Base-by-base conservation (phyloP, 2,888 invertebrate genomes). In the Pyrrhosoma nymphula region DNA sequence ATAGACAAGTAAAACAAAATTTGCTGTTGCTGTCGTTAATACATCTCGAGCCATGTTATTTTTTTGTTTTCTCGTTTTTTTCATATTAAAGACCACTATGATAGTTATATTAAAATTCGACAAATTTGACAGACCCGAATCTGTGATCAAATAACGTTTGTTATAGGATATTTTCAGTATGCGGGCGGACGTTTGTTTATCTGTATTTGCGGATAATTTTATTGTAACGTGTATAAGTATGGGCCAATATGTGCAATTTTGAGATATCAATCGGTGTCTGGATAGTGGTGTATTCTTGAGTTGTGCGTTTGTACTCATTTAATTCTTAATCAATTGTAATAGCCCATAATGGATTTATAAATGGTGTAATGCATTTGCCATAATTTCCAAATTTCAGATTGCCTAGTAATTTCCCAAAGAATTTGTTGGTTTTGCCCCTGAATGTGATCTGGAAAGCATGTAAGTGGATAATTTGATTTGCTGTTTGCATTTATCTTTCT, bases 351-450 rank as follows among this genome's bases (percentile, higher is more conserved):
- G 30, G 30, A 10, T 35, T 35, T 82, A 35, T 18, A 35, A 82
- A 35, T 35, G 16, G 35, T 35, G 35, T n/a, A 16, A 82, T 82
- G 14, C 16, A 82, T 82, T 16, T 35, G 14, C 35, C n/a, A 69
- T 39, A 10, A 30, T 56, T 89, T 89, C 10, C n/a, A 2, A 23
- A 26, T 93, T 69, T 26, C 93, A 93, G 93, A 93, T 93, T 93
- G 93, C 93, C 93, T 93, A 93, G 69, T 93, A 55, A 69, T 69
- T 47, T 93, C 93, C 93, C 93, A 93, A 93, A 69, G 63, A 63
- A 69, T 63, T 93, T 90, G 69, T 95, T 91, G 88, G 95, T 95
- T 82, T 95, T 90, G 93, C 95, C 60, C 88, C 95, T 95, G 90
- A 56, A 95, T 90, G 95, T 56, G 69, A 75, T 95, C 95, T 63